Conservation (phyloP, 2,113 vertebrate species). For the Crypturellus undulatus region DNA sequence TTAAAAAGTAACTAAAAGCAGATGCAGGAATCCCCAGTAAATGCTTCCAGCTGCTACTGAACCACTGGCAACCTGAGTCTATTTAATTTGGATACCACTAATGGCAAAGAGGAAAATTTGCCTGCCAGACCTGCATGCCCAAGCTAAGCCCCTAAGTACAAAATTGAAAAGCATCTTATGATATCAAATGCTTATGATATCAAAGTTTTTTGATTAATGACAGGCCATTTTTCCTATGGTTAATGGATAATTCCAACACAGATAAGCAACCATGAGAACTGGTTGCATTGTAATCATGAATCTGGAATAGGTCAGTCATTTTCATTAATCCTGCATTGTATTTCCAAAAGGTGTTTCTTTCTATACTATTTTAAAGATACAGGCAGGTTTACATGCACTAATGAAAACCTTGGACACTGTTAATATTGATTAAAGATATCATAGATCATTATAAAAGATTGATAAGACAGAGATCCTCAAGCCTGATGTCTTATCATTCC, state of each 20-base stretch:
- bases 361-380: slow-evolving; percentile 15
- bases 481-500: slow-evolving; percentile 68
- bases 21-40: slow-evolving; percentile 70
- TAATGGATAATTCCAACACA: slow-evolving; percentile 37
- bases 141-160: slow-evolving; percentile 38
- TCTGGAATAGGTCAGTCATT: slow-evolving; percentile 38
- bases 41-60: slow-evolving; percentile 78
- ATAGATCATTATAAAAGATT: slow-evolving; percentile 74
- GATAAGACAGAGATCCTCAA: slow-evolving; percentile 66
- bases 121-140: slow-evolving; percentile 58
- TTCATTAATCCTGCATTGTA: slow-evolving; percentile 11
- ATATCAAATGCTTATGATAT: slow-evolving; percentile 4
- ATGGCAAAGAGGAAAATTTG: slow-evolving; percentile 66
- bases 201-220: neutral
- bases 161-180: slow-evolving; percentile 47
- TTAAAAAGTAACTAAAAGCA: slow-evolving; percentile 75
- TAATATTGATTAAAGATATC: slow-evolving; percentile 73
- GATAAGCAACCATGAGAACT: slow-evolving; percentile 15
- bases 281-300: neutral
- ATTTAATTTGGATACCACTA: slow-evolving; percentile 74
- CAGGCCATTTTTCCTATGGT: neutral
- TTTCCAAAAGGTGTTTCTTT: slow-evolving; percentile 28
- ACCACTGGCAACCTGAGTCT: slow-evolving; percentile 71
- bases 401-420: slow-evolving; percentile 60
- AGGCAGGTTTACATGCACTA: slow-evolving; percentile 35